Percentiles rank a stretch among this genome's conserved stretches.
Evolutionary conservation across 2,113 vertebrate species (phyloP).

Genomic region (Myxocyprinus asiaticus): DNA sequence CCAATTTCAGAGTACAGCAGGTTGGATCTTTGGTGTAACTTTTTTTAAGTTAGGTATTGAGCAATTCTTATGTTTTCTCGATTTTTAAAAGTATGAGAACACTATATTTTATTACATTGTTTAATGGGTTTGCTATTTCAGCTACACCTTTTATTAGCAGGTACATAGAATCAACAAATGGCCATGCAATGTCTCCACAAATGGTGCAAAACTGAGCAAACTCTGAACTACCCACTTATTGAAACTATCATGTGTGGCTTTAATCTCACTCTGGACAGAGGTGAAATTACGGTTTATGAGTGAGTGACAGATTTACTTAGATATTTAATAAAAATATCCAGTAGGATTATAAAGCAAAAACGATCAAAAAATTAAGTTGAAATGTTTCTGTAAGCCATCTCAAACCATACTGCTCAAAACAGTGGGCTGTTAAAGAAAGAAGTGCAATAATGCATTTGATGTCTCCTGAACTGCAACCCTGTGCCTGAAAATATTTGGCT

Average conservation of each 20-base stretch:
- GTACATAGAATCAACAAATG: no score
- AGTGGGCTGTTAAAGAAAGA: slow-evolving; percentile 2
- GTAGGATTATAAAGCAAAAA: background rate
- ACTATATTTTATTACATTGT: no score
- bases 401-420: background rate
- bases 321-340: background rate
- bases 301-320: background rate
- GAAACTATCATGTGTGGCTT: background rate
- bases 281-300: background rate
- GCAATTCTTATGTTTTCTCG: background rate
- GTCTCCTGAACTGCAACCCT: background rate
- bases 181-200: no score
- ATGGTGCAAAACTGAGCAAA: no score
- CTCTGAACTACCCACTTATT: no score
- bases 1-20: slow-evolving; percentile 5
- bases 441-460: background rate
- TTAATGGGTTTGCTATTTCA: no score
- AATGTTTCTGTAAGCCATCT: background rate
- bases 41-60: background rate
- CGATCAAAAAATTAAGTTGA: background rate
- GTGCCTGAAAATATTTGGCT: background rate
- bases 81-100: background rate
- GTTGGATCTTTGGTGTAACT: slow-evolving; percentile 3
- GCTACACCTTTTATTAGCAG: no score
- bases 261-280: background rate